Conservation (phyloP, 2,888 invertebrate genomes). For the Alviniconcha strummeri region DNA sequence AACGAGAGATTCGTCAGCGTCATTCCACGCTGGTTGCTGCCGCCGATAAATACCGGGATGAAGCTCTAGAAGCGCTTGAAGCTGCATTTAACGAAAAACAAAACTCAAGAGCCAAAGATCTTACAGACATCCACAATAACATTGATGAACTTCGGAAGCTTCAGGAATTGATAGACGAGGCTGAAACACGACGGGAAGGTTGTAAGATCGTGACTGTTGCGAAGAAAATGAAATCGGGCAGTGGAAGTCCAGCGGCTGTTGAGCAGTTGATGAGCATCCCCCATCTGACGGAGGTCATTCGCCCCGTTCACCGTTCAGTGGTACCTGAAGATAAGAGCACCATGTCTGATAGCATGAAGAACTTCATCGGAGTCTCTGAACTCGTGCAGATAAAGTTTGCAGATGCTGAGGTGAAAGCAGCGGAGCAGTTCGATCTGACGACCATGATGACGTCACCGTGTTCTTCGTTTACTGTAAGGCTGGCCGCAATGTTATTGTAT, state of each 20-base stretch:
- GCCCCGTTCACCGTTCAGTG: neutral
- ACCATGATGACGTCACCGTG: neutral
- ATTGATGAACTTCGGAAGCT: neutral
- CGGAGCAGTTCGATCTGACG: neutral
- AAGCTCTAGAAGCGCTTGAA: neutral
- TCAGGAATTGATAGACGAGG: neutral
- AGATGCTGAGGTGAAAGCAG: neutral
- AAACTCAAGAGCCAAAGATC: too few relatives aligned
- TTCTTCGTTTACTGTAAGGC: neutral
- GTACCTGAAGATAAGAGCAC: neutral
- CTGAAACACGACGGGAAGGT: neutral
- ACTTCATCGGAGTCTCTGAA: neutral
- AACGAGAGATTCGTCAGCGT: neutral
- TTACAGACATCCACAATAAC: neutral
- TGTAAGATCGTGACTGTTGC: neutral
- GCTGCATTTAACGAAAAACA: neutral
- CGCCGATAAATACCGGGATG: neutral
- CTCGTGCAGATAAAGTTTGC: neutral
- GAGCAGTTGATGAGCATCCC: too few relatives aligned
- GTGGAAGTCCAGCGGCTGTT: neutral
- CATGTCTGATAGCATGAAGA: slow-evolving; percentile 6
- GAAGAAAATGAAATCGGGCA: neutral
- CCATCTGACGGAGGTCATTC: neutral
- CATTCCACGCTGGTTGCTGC: neutral
- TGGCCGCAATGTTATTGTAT: neutral